Evolutionary conservation across 37 sponge, comb jelly and placozoan species (phyloP), one percentile per base, ranked within the genome.

Genomic region (Agelas oroides): DNA sequence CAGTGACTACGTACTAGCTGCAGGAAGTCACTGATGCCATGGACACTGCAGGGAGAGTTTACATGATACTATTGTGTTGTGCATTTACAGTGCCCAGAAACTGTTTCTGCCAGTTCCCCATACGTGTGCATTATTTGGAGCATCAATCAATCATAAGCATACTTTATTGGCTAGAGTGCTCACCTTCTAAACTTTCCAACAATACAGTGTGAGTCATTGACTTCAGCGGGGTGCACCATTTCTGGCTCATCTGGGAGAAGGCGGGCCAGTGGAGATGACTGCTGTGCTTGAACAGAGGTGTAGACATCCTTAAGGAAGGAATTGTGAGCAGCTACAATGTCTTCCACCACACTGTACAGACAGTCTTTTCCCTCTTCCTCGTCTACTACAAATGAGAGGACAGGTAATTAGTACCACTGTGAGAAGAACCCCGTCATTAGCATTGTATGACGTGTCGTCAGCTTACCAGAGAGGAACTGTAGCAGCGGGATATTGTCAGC

Each of bases 351-450:
- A 8, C 70, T 58, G 55, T 59, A 92, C 53, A 95, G 75, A 88
- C 94, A 89, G 68, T 95, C 96, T 80, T 91, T 91, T 5, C 87
- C 87, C 25, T 89, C 83, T 17, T 75, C 85, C 37, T 84, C 91
- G 46, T 90, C 91, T 38, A 69, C 76, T 17, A 63, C 56, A 53
- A 80, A 87, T 83, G 54, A 28, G 14, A 46, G 34, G 3, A 23
- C 35, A 17, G n/a, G 12, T 32, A n/a, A n/a, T n/a, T n/a, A n/a
- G n/a, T n/a, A n/a, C n/a, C n/a, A n/a, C n/a, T n/a, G n/a, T n/a
- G n/a, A n/a, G n/a, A n/a, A n/a, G n/a, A n/a, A n/a, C n/a, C n/a
- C n/a, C n/a, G n/a, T n/a, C n/a, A n/a, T n/a, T n/a, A n/a, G n/a
- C n/a, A n/a, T n/a, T n/a, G n/a, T n/a, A n/a, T n/a, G n/a, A n/a